Conservation (phyloP, 2,113 vertebrate species). For the Sterna hirundo region DNA sequence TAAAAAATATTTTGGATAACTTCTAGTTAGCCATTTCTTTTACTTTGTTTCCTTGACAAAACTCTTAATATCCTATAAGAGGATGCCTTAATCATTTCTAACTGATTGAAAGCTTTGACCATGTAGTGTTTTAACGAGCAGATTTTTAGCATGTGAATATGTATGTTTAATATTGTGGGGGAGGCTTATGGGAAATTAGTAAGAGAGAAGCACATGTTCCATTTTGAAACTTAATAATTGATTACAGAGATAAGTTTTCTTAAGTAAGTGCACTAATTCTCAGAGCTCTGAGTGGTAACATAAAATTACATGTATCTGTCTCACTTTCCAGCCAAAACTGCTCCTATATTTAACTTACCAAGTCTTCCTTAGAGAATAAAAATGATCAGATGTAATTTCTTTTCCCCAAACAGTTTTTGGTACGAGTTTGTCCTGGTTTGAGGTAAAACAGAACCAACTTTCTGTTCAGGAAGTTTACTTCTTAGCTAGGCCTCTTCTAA, state of each 20-base stretch:
- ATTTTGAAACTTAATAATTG: conserved; percentile 68
- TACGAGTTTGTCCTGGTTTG: too few species aligned
- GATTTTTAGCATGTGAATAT: neutral
- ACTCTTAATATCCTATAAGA: neutral
- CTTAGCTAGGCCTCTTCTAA: too few species aligned
- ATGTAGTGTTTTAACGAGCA: neutral
- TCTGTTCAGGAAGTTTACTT: too few species aligned
- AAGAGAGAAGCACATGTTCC: conserved; percentile 45
- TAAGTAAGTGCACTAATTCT: conserved; percentile 37
- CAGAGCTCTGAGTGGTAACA: conserved; percentile 27
- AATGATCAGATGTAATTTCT: neutral
- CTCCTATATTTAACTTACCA: conserved; percentile 53
- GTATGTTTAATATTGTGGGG: neutral
- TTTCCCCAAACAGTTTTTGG: neutral
- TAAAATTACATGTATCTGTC: conserved; percentile 60
- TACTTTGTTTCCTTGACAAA: neutral
- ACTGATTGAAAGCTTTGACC: neutral
- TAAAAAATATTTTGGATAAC: neutral
- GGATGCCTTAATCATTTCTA: neutral
- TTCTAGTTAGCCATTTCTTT: neutral
- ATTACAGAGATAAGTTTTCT: conserved; percentile 69
- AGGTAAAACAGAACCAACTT: too few species aligned
- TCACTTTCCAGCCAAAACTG: conserved; percentile 42
- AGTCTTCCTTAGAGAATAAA: conserved; percentile 43
- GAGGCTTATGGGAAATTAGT: conserved; percentile 48